Evolutionary conservation across 2,888 invertebrate species (phyloP).

Genomic region (Lymantria dispar): DNA sequence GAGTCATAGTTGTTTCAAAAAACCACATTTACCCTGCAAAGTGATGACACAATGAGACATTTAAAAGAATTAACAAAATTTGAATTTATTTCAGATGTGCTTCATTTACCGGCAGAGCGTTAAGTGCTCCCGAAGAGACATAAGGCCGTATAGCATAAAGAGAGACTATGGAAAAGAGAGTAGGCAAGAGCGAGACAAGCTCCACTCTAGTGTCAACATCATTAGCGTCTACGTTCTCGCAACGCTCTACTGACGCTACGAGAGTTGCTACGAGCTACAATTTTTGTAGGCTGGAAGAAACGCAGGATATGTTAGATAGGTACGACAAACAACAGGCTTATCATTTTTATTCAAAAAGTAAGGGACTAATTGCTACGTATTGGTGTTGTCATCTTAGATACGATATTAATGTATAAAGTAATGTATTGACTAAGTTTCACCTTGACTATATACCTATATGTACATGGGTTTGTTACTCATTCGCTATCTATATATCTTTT

Average conservation of each 20-base stretch:
- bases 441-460: not conserved
- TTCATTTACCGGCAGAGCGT: constrained; percentile 45
- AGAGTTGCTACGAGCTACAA: constrained; percentile 50
- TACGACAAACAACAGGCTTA: not conserved
- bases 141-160: constrained; percentile 27
- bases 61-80: constrained; percentile 47
- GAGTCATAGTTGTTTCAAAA: too few species aligned
- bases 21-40: too few species aligned
- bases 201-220: constrained; percentile 75
- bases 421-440: constrained; percentile 7
- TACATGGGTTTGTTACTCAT: not conserved
- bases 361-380: not conserved
- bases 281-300: constrained; percentile 28
- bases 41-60: constrained; percentile 18
- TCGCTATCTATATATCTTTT: not conserved
- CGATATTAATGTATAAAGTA: not conserved
- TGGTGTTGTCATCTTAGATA: not conserved
- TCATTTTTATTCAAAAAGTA: not conserved
- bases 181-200: constrained; percentile 50
- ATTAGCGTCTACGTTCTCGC: constrained; percentile 65
- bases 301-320: constrained; percentile 3
- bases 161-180: constrained; percentile 27
- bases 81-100: constrained; percentile 42
- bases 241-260: constrained; percentile 53
- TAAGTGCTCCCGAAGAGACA: constrained; percentile 50